A percentile compares a stretch with the other conserved stretches of the same genome.
Evolutionary conservation across 1,140 invertebrate species (phyloP).

Genomic region (Bombus vancouverensis): DNA sequence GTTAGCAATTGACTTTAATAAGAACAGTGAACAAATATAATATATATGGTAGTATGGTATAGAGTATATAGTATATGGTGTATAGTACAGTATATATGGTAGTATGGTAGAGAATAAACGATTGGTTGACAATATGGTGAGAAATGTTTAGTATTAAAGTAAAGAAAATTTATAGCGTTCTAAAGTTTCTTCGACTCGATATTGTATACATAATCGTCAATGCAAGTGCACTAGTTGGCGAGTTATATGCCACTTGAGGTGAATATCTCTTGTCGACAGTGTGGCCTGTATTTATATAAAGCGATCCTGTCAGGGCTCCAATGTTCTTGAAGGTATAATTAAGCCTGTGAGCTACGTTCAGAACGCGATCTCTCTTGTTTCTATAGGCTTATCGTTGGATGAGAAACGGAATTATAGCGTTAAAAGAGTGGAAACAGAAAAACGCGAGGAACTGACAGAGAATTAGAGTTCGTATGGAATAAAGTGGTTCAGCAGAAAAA

Average conservation of each 20-base stretch:
- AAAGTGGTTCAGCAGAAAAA: background rate
- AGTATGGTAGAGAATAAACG: too few relatives aligned
- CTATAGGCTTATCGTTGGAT: background rate
- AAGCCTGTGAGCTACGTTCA: constrained; percentile 23
- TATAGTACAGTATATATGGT: too few relatives aligned
- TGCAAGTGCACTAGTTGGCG: background rate
- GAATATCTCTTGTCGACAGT: constrained; percentile 65
- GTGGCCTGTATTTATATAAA: constrained; percentile 52
- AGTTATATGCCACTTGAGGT: constrained; percentile 55
- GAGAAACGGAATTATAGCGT: background rate
- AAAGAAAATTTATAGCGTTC: too few relatives aligned
- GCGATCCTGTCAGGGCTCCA: constrained; percentile 42
- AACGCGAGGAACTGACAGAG: background rate
- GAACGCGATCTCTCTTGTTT: background rate
- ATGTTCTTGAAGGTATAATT: constrained; percentile 44
- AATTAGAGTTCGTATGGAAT: background rate
- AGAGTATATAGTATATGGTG: too few relatives aligned
- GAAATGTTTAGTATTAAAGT: too few relatives aligned
- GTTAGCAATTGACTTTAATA: too few relatives aligned
- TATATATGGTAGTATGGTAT: too few relatives aligned
- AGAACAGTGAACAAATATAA: too few relatives aligned
- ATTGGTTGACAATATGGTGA: too few relatives aligned
- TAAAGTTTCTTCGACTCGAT: too few relatives aligned
- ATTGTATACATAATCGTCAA: background rate
- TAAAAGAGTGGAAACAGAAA: background rate